Evolutionary conservation across 2,113 vertebrate genomes (phyloP).

Genomic region (Vidua macroura): DNA sequence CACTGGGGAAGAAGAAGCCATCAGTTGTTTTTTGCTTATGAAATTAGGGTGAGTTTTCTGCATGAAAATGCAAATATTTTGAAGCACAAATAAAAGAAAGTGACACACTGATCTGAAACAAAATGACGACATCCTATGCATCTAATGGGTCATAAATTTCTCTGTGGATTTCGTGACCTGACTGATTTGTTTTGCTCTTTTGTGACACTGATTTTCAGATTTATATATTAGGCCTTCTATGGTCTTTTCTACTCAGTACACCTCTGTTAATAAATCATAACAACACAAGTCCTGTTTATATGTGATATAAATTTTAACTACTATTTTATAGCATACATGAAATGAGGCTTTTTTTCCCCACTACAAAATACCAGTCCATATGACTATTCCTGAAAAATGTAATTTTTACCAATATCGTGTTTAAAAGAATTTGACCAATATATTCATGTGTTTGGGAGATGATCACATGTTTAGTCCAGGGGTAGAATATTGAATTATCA

Average conservation of each 20-base stretch:
- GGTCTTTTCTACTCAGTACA: not conserved
- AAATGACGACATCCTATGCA: not conserved
- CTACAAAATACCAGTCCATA: not conserved
- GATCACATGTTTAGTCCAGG: not conserved
- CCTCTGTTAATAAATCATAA: slow-evolving; percentile 17
- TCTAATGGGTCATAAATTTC: not conserved
- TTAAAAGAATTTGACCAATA: not conserved
- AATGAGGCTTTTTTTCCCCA: not conserved
- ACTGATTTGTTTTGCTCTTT: not conserved
- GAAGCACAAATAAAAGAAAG: not conserved
- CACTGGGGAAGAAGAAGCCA: not conserved
- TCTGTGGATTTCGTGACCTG: not conserved
- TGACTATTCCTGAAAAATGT: not conserved
- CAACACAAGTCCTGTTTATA: not conserved
- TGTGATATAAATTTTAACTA: not conserved
- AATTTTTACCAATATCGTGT: not conserved
- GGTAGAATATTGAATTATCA: not conserved
- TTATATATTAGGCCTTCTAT: not conserved
- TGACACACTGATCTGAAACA: not conserved
- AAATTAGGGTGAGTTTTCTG: not conserved
- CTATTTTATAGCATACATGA: not conserved
- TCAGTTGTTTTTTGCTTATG: not conserved
- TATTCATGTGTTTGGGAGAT: not conserved
- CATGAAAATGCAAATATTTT: not conserved
- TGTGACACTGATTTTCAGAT: slow-evolving; percentile 7